Evolutionary conservation across 2,113 vertebrate genomes (phyloP), one percentile per base, ranked within the genome.

Genomic region (Poecile atricapillus): DNA sequence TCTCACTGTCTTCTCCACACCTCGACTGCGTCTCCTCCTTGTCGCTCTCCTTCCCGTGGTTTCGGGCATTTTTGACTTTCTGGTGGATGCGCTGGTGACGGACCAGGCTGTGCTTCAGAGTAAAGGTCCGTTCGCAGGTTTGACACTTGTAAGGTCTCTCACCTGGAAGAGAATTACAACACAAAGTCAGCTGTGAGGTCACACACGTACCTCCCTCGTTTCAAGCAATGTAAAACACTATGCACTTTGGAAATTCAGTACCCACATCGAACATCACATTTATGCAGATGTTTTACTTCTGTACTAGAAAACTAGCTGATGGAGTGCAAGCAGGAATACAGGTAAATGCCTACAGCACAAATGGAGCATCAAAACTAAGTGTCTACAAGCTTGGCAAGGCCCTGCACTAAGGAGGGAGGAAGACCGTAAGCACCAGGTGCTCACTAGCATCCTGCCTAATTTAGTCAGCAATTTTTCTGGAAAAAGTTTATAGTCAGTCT

Each of bases 91-190:
- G 98, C 95, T 99, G 99, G 95, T 99, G 99, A 35, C 99, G 99
- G 37, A 99, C 99, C 83, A 99, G 98, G 96, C 99, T 99, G 98
- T 99, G 99, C 91, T 99, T 99, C 97, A 99, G 97, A 64, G 99
- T 99, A 98, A 99, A 99, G 91, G 99, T 99, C 77, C 99, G 96
- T 93, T 99, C 99, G 1, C 99, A 99, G 63, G 99, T 99, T 93
- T 99, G 98, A 96, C 99, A 99, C 96, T 99, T 98, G 96, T 99
- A 99, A 0, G 99, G 99, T 47, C 99, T 98, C 94, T 99, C 99
- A 43, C 99, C 99, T 99, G 91, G 15, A 92, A 92, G 6, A 63
- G 70, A 93, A 86, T 31, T 10, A 46, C 55, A 60, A 52, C 3
- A 20, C 28, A 13, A 22, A 67, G 65, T 95, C 77, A 97, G 68